Percentiles rank a stretch among this genome's conserved stretches.
Evolutionary conservation across 2,888 invertebrate species (phyloP).

Genomic region (Ophion costatus): DNA sequence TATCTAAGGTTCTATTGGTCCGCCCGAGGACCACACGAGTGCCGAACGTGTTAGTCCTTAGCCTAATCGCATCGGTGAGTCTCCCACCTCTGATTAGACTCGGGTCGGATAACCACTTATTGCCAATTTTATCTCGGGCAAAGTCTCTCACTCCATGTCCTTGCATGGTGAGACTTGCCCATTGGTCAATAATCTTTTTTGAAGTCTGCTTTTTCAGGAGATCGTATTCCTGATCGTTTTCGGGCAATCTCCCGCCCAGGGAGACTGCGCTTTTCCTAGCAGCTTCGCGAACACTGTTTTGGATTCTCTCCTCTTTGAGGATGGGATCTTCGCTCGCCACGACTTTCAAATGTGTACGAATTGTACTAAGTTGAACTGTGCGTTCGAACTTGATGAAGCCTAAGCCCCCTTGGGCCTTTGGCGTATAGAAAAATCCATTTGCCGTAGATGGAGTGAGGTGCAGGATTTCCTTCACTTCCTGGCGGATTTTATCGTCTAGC

Average conservation of each 20-base stretch:
- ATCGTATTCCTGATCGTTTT: background rate
- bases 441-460: conserved; percentile 34
- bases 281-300: background rate
- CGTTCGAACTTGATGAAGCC: conserved; percentile 20
- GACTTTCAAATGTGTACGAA: background rate
- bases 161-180: conserved; percentile 10
- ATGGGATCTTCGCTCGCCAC: background rate
- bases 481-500: conserved; percentile 29
- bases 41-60: conserved; percentile 63
- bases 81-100: conserved; percentile 35
- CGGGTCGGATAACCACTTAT: conserved; percentile 20
- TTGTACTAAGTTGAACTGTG: background rate
- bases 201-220: background rate
- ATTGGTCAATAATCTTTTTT: background rate
- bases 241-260: background rate
- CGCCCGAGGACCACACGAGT: conserved; percentile 40
- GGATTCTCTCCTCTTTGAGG: no score
- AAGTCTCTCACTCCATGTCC: conserved; percentile 18
- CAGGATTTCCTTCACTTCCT: conserved; percentile 39
- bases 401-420: conserved; percentile 4
- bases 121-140: conserved; percentile 26
- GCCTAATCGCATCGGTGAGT: conserved; percentile 43
- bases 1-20: no score
- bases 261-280: background rate
- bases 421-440: conserved; percentile 36